Evolutionary conservation across 1,140 invertebrate species (phyloP), one percentile per base, ranked within the genome.

Genomic region (Frieseomelitta varia): DNA sequence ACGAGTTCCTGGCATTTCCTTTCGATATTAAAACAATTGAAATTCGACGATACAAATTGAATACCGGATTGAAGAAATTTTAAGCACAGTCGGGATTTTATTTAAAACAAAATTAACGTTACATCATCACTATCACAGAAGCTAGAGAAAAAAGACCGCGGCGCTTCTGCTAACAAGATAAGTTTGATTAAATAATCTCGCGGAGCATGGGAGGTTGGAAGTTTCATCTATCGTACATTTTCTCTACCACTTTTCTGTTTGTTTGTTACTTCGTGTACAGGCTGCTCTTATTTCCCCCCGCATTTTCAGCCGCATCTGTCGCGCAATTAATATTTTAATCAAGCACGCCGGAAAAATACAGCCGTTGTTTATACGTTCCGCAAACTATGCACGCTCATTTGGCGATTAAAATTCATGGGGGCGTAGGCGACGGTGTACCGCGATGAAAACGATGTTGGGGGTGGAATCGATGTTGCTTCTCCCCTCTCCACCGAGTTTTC

Each of bases 251-350:
- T 51, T 72, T 78, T 73, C 67, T 65, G 74, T 84, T 87, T 79
- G 73, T 79, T 53, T 39, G n/a, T 27, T 39, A 39, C 47, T 34
- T 39, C 34, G 19, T 27, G 34, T 0, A 34, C 55, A 1, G 2
- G 34, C 24, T 19, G 58, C 24, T 30, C 63, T 63, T 86, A 65
- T 68, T 86, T 19, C n/a, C 65, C 65, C 47, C 79, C 65, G 56
- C 79, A 30, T 84, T 87, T 87, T 87, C 27, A 80, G 51, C 53
- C 61, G 55, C 55, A 51, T 87, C 80, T 72, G 74, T 78, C 75
- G 79, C 47, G 79, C 74, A 83, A 89, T 88, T 82, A 88, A 89
- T 88, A 88, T 83, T 85, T 88, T 85, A 86, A 86, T 81, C 68
- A 74, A n/a, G 34, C 56, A 34, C 39, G 21, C 61, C 17, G 34